Conservation (phyloP, 2,113 vertebrate species). For the Strix uralensis region DNA sequence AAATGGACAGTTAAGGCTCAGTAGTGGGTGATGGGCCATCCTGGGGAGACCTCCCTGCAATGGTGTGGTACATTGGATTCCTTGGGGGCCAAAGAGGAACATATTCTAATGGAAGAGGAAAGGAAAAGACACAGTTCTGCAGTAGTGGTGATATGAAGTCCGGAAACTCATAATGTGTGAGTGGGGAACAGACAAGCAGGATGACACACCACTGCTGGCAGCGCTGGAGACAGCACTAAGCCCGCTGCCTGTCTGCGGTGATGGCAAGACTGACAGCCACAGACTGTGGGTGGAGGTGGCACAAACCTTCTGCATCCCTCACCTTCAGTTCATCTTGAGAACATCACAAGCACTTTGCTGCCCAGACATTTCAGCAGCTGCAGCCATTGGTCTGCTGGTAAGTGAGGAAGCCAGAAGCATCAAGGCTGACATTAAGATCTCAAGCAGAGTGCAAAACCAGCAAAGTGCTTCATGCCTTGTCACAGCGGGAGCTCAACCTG, state of each 20-base stretch:
- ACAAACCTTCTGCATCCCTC: not conserved
- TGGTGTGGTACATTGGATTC: not conserved
- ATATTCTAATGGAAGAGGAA: not conserved
- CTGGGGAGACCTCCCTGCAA: not conserved
- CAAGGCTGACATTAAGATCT: not conserved
- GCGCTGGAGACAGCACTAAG: not conserved
- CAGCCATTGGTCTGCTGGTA: not conserved
- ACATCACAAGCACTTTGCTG: not conserved
- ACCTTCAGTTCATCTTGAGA: too few species aligned
- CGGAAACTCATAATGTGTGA: not conserved
- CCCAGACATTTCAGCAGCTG: not conserved
- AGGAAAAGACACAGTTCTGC: not conserved
- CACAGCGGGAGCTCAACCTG: not conserved
- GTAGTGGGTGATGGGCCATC: not conserved
- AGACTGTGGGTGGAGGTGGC: not conserved
- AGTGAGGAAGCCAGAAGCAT: not conserved
- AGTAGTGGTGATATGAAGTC: not conserved
- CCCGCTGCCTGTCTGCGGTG: not conserved
- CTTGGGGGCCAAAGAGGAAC: not conserved
- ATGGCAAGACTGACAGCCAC: not conserved
- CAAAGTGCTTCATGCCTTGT: not conserved
- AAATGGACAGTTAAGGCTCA: not conserved
- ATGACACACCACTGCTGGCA: too few species aligned
- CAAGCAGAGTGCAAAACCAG: not conserved
- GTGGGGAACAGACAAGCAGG: not conserved